Conservation (phyloP, 2,113 vertebrate species). For the Gymnogyps californianus region DNA sequence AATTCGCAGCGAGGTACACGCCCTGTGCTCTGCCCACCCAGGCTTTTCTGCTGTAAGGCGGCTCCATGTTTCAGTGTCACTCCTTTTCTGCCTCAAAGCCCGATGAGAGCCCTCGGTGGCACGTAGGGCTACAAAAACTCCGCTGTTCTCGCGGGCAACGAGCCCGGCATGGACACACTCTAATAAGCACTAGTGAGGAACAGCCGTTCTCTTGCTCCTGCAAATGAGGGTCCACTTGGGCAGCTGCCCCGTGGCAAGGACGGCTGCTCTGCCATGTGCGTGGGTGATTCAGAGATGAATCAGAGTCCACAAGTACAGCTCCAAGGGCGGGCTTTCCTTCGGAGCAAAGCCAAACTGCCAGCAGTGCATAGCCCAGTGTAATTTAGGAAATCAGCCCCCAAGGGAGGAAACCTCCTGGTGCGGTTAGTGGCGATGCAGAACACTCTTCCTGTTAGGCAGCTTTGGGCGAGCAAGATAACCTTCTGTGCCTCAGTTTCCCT, state of each 20-base stretch:
- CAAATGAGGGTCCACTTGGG: not conserved
- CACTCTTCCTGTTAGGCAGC: not conserved
- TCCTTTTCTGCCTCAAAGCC: not conserved
- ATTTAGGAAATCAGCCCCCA: not conserved
- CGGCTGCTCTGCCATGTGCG: not conserved
- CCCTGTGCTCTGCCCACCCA: not conserved
- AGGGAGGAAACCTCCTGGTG: not conserved
- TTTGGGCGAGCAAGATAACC: not conserved
- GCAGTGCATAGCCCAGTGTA: not conserved
- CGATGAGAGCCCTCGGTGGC: not conserved
- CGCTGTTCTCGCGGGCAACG: rapidly evolving
- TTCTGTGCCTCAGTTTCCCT: not conserved
- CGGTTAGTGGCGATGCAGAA: not conserved
- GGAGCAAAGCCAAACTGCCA: not conserved
- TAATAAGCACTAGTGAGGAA: not conserved
- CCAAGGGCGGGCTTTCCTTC: not conserved
- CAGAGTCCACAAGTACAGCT: not conserved
- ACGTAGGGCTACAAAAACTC: not conserved
- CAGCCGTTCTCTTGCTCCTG: not conserved
- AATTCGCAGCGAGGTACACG: not conserved
- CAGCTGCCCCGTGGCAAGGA: not conserved
- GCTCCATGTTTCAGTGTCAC: not conserved
- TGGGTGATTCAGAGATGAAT: not conserved
- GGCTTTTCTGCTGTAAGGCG: not conserved
- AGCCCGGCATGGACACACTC: not conserved